Evolutionary conservation across 2,113 vertebrate genomes (phyloP).

Genomic region (Bubo bubo): DNA sequence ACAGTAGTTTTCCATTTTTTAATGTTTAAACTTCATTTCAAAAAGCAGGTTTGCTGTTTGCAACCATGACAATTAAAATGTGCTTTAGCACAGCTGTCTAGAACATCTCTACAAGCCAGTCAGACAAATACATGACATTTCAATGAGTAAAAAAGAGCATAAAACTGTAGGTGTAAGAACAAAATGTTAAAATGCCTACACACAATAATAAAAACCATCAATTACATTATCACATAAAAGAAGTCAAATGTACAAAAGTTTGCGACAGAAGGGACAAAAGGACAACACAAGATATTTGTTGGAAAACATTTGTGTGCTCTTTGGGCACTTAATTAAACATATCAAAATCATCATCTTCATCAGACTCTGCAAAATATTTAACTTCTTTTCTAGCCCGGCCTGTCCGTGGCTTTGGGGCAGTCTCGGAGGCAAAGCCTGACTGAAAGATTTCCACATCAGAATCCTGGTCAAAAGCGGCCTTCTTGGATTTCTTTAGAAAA

Average conservation of each 20-base stretch:
- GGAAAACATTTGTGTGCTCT: slow-evolving; percentile 78
- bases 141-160: slow-evolving; percentile 94
- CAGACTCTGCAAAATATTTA: slow-evolving; percentile 92
- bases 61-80: slow-evolving; percentile 93
- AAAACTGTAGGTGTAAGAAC: slow-evolving; percentile 95
- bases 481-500: slow-evolving; percentile 85
- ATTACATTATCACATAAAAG: slow-evolving; percentile 93
- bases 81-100: slow-evolving; percentile 92
- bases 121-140: slow-evolving; percentile 92
- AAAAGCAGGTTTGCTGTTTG: slow-evolving; percentile 91
- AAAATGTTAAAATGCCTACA: slow-evolving; percentile 99
- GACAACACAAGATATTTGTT: slow-evolving; percentile 81
- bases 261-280: slow-evolving; percentile 85
- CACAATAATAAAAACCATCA: slow-evolving; percentile 94
- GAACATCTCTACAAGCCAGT: slow-evolving; percentile 95
- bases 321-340: slow-evolving; percentile 91
- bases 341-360: slow-evolving; percentile 88
- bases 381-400: slow-evolving; percentile 93
- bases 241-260: slow-evolving; percentile 98
- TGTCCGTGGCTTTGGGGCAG: slow-evolving; percentile 79
- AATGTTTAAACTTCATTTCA: slow-evolving; percentile 97
- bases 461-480: slow-evolving; percentile 80
- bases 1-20: slow-evolving; percentile 81
- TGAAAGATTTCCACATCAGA: slow-evolving; percentile 86
- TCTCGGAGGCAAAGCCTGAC: slow-evolving; percentile 74